Conservation (phyloP, 2,888 invertebrate genomes). For the Gnatocerus cornutus region DNA sequence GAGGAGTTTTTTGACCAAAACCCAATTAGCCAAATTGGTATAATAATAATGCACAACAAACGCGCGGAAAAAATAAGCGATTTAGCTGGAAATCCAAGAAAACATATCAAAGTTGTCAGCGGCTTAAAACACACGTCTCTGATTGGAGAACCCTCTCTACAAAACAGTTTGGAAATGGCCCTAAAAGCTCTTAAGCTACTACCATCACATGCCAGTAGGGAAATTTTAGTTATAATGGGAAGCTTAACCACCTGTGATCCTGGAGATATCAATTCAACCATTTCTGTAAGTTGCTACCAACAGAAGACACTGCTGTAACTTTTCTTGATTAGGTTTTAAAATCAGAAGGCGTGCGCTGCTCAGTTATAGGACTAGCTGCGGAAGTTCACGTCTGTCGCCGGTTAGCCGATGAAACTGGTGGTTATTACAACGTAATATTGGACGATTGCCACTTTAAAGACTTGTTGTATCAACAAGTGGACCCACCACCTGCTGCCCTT, state of each 20-base stretch:
- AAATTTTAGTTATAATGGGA: conserved; percentile 92
- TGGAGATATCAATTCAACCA: conserved; percentile 89
- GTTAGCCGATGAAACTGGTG: conserved; percentile 89
- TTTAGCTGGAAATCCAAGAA: conserved; percentile 88
- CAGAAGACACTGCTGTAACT: too few species aligned
- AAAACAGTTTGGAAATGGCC: conserved; percentile 95
- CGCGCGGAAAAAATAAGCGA: conserved; percentile 94
- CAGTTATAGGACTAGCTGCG: conserved; percentile 95
- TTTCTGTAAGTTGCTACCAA: conserved; percentile 74
- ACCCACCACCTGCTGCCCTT: conserved; percentile 83
- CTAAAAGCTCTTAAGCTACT: conserved; percentile 87
- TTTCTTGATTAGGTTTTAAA: conserved; percentile 81
- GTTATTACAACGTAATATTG: conserved; percentile 89
- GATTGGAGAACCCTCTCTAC: conserved; percentile 95
- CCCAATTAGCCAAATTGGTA: conserved; percentile 97
- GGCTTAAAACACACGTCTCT: conserved; percentile 79
- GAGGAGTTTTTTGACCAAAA: conserved; percentile 99
- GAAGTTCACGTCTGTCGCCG: conserved; percentile 94
- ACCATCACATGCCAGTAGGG: conserved; percentile 96
- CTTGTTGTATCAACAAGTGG: conserved; percentile 78
- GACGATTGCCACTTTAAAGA: conserved; percentile 86
- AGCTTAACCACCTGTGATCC: conserved; percentile 98
- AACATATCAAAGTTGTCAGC: conserved; percentile 83
- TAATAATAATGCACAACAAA: conserved; percentile 93
- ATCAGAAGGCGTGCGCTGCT: conserved; percentile 89